Evolutionary conservation across 2,113 vertebrate species (phyloP), one percentile per base, ranked within the genome.

Genomic region (Chionomys nivalis): DNA sequence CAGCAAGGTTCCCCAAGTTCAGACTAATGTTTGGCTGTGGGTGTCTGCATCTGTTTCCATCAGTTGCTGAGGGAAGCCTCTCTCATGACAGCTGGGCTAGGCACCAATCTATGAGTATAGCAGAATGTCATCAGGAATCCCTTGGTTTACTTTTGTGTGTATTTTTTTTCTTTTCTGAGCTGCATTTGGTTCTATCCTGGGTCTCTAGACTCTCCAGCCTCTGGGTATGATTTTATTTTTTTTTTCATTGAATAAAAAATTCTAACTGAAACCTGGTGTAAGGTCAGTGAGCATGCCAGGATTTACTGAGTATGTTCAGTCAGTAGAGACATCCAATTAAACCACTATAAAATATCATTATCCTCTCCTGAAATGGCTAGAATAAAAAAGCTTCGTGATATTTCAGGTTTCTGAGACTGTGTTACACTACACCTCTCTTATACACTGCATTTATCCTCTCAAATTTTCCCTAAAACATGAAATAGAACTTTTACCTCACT

Each of bases 211-310:
- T 72, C 19, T 72, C 17, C 17, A 79, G 49, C 31, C 49, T 33
- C 49, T 72, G 36, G 36, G 36, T 72, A 8, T 24, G 68, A 90
- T 49, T 90, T 87, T 4, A 91, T 65, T 93, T 92, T 7, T 93
- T 92, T 7, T 65, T 79, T 36, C 66, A 91, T 63, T 83, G n/a
- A 91, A 10, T 82, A 89, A 89, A 93, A 91, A 19, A 87, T 90
- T n/a, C 72, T 19, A 70, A 78, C 63, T 44, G 88, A 65, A 31
- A 78, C 72, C 87, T 73, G 66, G 49, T 2, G 17, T 3, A 5
- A 76, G 42, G 12, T 49, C 86, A 93, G 17, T 7, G 55, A 81
- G 31, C 65, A n/a, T 33, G 58, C 42, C 36, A 55, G 88, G 44
- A 73, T 66, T 82, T 89, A 33, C 12, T 44, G 49, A 39, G 2